Base-by-base conservation (phyloP, 2,888 invertebrate species). In the Idaea biselata region DNA sequence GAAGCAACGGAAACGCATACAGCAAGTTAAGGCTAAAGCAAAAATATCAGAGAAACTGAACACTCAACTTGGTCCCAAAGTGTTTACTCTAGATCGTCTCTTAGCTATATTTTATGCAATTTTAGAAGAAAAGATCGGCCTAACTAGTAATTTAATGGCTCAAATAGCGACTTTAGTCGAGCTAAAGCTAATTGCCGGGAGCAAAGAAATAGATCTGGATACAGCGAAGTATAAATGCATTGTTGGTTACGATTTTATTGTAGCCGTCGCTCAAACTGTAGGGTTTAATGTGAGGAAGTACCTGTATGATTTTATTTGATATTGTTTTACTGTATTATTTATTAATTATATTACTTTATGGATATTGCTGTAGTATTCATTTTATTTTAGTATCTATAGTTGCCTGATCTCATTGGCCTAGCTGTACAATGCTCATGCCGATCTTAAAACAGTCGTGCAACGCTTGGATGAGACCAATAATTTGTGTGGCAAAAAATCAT, bases 81-180 rank as follows among this genome's bases (percentile, higher is more conserved):
- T 95, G 0, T 98, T 98, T 76, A 95, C 95, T 0, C 88, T 98
- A 54, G 96, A 97, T 79, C 93, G 98, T 33, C 89, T 98, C 72
- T 84, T 98, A 63, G 97, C 97, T 0, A 98, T 98, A 73, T 98
- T 98, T 84, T 97, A 97, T 81, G 95, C 97, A 0, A 97, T 99
- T 79, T 90, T 97, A 17, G 96, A 97, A 65, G 96, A 96, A 63
- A 96, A 95, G 80, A 96, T 97, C 32, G 96, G 97, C 18, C 93
- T 98, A 17, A 97, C 97, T 53, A 97, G 97, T 67, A 96, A 96
- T 82, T 90, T 98, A n/a, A 89, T 97, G 53, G 95, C 96, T 1
- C 98, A 98, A 93, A 95, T 98, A 71, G 96, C 97, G 0, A 97
- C 97, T 8, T 93, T 98, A 76, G 97, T 98, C 1, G 96, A 97